phyloP scores from a whole-genome alignment of 2,888 invertebrate species.

The Tortricodes alternella region DNA sequence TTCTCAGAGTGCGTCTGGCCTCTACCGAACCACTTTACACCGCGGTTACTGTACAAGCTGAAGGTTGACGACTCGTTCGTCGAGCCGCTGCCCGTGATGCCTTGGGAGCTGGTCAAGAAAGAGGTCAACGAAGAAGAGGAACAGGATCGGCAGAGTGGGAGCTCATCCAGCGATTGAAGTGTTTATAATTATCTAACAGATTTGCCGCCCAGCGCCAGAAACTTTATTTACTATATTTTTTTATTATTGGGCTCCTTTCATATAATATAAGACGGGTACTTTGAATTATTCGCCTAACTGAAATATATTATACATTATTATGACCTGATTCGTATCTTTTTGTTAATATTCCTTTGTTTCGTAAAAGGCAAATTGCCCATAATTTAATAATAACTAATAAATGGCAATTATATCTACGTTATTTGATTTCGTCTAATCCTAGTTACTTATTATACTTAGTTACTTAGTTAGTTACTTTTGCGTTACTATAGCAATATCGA shows the following conservation, averaged over 20 bases:
- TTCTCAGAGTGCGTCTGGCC: constrained; percentile 71
- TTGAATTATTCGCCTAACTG: neutral
- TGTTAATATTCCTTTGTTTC: neutral
- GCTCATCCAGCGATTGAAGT: constrained; percentile 57
- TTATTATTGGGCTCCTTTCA: too few species aligned
- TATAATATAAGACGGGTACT: too few species aligned
- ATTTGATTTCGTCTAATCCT: neutral
- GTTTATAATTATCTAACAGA: neutral
- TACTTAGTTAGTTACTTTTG: constrained; percentile 26
- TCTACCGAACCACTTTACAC: constrained; percentile 68
- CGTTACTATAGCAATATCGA: constrained; percentile 68
- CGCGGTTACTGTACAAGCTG: constrained; percentile 65
- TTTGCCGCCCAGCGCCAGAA: neutral
- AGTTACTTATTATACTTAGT: too few species aligned
- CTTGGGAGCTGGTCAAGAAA: constrained; percentile 68
- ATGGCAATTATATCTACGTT: neutral
- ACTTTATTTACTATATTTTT: too few species aligned
- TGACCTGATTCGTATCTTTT: neutral
- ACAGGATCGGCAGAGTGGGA: constrained; percentile 53
- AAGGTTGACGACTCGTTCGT: constrained; percentile 74
- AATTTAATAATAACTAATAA: too few species aligned
- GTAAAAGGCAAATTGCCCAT: too few species aligned
- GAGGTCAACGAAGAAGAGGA: constrained; percentile 55
- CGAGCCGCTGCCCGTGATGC: constrained; percentile 73
- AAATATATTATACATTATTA: neutral